Percentiles rank a stretch among this genome's conserved stretches.
Conservation (phyloP, 2,888 invertebrate species). For the Dryocosmus kuriphilus region DNA sequence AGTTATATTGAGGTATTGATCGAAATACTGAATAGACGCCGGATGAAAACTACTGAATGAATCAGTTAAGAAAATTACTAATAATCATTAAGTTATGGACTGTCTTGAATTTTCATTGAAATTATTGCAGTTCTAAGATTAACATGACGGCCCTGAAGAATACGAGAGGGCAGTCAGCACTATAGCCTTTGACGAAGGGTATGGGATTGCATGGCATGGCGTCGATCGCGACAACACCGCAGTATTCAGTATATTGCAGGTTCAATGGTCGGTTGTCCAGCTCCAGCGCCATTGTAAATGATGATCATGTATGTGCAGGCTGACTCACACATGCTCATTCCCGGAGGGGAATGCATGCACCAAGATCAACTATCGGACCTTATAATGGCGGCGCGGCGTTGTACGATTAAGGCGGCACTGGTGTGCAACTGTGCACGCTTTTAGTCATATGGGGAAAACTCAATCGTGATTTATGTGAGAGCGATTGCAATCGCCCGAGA, state of each 20-base stretch:
- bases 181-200: constrained; percentile 2
- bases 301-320: neutral
- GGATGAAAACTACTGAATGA: too few species aligned
- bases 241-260: neutral
- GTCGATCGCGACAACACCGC: constrained; percentile 6
- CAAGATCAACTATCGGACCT: constrained; percentile 23
- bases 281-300: constrained; percentile 30
- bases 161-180: neutral
- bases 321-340: neutral
- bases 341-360: constrained; percentile 11
- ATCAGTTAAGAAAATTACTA: too few species aligned
- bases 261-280: constrained; percentile 33
- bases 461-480: constrained; percentile 35
- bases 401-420: neutral
- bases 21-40: too few species aligned
- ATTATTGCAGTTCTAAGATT: neutral
- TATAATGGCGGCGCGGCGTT: constrained; percentile 37
- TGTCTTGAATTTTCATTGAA: neutral
- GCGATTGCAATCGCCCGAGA: constrained; percentile 33
- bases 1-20: too few species aligned
- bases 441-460: constrained; percentile 16
- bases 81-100: too few species aligned
- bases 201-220: constrained; percentile 20
- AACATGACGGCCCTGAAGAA: constrained; percentile 3
- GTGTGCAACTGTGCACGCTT: neutral